Evolutionary conservation across 2,113 vertebrate genomes (phyloP), one percentile per base, ranked within the genome.

Genomic region (Nothobranchius kuhntae): DNA sequence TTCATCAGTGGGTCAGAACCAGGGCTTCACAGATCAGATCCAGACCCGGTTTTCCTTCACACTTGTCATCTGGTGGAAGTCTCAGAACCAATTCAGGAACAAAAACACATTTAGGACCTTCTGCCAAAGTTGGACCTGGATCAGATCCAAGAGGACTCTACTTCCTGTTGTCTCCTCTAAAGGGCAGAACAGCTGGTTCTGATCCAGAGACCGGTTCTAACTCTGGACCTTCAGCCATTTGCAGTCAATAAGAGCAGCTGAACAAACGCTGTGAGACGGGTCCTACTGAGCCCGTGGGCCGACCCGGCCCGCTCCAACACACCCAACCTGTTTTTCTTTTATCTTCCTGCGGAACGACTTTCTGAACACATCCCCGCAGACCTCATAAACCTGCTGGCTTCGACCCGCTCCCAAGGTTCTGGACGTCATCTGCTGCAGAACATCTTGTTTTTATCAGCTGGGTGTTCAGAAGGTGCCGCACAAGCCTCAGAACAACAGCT

Each of bases 181-280:
- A 40, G 9, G 38, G 38, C 9, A 9, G 38, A 7, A 7, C 38
- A 40, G 38, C 38, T 59, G 1, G 2, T 53, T 68, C 58, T 54
- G 17, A 26, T 73, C 61, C 54, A 58, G 21, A 50, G 9, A 59
- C 0, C 52, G 82, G 56, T 61, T 30, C 24, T 59, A 30, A 65
- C 15, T 11, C 54, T 24, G 53, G 14, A 57, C 61, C 68, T 21
- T 30, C 70, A 85, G 21, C 38, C 83, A 82, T 86, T 81, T 83
- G 81, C 65, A 63, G 51, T 53, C 53, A 66, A 77, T 78, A 2
- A 76, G 71, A 24, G 13, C 75, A 81, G 83, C 80, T 83, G 80
- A 67, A 64, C 48, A 50, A 81, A 48, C 36, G 59, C 44, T 63
- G 55, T 47, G 55, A 60, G 17, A 71, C 35, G 3, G 69, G 50